Evolutionary conservation across 2,797 vertebrate genomes (phyloP).

Genomic region (Aeoliscus strigatus): DNA sequence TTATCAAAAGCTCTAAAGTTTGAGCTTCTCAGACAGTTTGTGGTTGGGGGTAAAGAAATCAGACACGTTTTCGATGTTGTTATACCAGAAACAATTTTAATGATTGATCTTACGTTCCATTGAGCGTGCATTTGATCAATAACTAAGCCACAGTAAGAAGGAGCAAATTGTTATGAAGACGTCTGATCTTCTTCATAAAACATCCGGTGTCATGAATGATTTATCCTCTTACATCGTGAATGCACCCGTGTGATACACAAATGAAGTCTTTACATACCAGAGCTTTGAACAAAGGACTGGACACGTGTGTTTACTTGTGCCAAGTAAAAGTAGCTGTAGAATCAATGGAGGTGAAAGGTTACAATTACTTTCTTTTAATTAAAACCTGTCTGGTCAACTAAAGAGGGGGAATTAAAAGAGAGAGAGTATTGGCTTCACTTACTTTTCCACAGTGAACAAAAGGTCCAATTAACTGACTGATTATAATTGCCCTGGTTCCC

Average conservation of each 20-base stretch:
- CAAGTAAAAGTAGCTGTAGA: not conserved
- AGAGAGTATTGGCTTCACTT: slow-evolving; percentile 26
- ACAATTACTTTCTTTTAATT: slow-evolving; percentile 43
- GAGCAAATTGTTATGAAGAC: not conserved
- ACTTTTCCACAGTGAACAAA: slow-evolving; percentile 55
- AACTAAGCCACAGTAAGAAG: not conserved
- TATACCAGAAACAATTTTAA: no score
- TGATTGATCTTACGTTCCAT: no score
- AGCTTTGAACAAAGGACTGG: not conserved
- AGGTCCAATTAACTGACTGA: slow-evolving; percentile 69
- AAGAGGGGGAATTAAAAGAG: slow-evolving; percentile 27
- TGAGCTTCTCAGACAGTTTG: no score
- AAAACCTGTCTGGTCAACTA: slow-evolving; percentile 22
- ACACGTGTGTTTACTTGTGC: no score
- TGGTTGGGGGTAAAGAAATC: no score
- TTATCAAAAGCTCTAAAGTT: no score
- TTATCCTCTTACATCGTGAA: slow-evolving; percentile 8
- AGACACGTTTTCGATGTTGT: no score
- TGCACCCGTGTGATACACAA: slow-evolving; percentile 4
- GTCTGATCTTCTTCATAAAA: slow-evolving; percentile 1
- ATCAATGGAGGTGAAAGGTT: slow-evolving; percentile 40
- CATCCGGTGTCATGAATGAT: slow-evolving; percentile 2
- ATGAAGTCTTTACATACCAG: slow-evolving; percentile 3
- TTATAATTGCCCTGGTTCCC: slow-evolving; percentile 66
- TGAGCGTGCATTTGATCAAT: not conserved